Conservation (phyloP, 2,797 vertebrate genomes). For the Falco biarmicus region DNA sequence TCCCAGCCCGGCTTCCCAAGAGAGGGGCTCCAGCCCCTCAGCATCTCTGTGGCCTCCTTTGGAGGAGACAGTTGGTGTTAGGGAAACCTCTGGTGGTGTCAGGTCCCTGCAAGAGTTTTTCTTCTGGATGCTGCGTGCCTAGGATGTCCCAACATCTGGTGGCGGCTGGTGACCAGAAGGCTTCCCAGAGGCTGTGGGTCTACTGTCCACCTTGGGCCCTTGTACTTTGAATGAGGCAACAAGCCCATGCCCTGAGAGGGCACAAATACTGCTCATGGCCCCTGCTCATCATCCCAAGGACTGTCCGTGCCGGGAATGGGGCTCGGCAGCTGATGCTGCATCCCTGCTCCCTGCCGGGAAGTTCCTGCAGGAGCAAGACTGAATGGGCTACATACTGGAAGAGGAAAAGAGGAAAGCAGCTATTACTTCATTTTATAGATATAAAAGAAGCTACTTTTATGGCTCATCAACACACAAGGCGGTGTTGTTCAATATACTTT, state of each 20-base stretch:
- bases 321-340: not conserved
- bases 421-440: not conserved
- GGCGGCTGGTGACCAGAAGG: not conserved
- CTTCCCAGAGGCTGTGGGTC: not conserved
- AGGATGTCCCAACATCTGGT: not conserved
- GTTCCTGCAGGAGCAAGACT: not conserved
- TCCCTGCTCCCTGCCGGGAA: not conserved
- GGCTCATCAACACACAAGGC: too few species aligned
- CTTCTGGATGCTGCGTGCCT: not conserved
- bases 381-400: not conserved
- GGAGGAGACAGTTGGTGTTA: not conserved
- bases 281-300: not conserved
- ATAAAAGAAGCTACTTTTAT: not conserved
- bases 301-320: accelerated
- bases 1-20: too few species aligned
- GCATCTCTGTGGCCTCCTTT: too few species aligned
- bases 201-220: not conserved
- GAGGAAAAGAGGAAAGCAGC: not conserved
- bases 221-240: not conserved
- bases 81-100: not conserved
- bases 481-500: not conserved
- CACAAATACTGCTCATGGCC: not conserved
- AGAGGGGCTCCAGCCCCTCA: too few species aligned
- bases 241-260: not conserved
- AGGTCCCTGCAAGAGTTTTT: not conserved